phyloP scores from a whole-genome alignment of 2,797 vertebrate species.

The Synanceia verrucosa region DNA sequence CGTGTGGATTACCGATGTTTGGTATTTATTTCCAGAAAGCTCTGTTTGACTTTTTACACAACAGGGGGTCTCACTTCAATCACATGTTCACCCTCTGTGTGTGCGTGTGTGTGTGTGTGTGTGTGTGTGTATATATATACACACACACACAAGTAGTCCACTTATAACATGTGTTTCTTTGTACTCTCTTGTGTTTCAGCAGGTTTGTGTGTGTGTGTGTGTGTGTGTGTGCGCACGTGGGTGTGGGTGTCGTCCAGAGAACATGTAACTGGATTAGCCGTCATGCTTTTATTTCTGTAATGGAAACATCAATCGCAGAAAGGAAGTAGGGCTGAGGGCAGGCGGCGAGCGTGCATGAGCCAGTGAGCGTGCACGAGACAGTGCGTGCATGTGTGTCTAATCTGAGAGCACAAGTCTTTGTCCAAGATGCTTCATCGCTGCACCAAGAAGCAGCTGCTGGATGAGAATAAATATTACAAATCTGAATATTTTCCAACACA shows the following conservation, averaged over 20 bases:
- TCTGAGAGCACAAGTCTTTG: neutral
- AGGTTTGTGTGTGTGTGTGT: neutral
- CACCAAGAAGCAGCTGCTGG: too few relatives aligned
- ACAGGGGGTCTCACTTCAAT: conserved; percentile 59
- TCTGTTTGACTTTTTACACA: conserved; percentile 57
- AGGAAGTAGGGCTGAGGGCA: conserved; percentile 70
- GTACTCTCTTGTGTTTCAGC: conserved; percentile 3
- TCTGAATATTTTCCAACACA: neutral
- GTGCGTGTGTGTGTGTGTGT: conserved; percentile 3
- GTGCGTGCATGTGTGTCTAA: neutral
- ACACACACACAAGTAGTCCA: too few relatives aligned
- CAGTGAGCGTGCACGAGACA: neutral
- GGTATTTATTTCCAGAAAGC: conserved; percentile 57
- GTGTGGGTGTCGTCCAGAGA: conserved; percentile 70
- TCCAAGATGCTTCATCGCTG: conserved; percentile 10
- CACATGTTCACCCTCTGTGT: conserved; percentile 19
- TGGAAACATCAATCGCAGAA: conserved; percentile 73
- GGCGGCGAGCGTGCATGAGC: conserved; percentile 25
- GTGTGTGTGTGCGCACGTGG: conserved; percentile 1
- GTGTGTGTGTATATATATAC: neutral
- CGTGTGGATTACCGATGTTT: conserved; percentile 48
- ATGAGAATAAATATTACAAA: too few relatives aligned
- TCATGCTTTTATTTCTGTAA: conserved; percentile 82
- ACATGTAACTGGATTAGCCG: conserved; percentile 77
- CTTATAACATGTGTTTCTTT: conserved; percentile 33